Percentiles rank a stretch among this genome's conserved stretches.
Conservation (phyloP, 2,888 invertebrate genomes). For the Tolmerus cingulatus region DNA sequence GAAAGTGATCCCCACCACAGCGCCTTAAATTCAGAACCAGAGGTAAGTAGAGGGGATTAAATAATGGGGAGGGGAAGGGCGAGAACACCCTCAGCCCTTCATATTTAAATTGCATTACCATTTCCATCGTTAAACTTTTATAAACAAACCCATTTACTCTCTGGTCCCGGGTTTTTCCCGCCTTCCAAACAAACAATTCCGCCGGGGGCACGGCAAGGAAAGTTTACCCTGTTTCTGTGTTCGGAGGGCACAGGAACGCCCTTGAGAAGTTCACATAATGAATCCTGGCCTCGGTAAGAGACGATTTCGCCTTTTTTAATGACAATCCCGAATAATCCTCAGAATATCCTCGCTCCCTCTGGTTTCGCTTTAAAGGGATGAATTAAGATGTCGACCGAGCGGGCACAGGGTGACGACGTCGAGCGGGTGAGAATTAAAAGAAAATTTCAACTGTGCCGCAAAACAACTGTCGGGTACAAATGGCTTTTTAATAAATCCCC, state of each 20-base stretch:
- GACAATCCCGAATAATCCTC: constrained; percentile 37
- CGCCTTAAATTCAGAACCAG: constrained; percentile 77
- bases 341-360: neutral
- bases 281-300: constrained; percentile 13
- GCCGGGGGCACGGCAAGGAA: neutral
- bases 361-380: neutral
- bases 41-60: constrained; percentile 66
- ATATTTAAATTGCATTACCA: constrained; percentile 11
- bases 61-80: neutral
- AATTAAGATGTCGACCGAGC: neutral
- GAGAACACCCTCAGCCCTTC: neutral
- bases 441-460: constrained; percentile 2
- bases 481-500: constrained; percentile 39
- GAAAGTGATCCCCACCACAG: constrained; percentile 80
- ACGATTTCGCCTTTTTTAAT: constrained; percentile 29
- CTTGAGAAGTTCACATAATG: constrained; percentile 7
- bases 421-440: neutral
- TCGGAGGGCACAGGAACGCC: neutral
- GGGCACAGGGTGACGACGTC: neutral
- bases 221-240: neutral
- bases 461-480: constrained; percentile 23
- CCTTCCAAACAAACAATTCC: neutral
- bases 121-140: constrained; percentile 24
- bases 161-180: neutral
- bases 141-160: constrained; percentile 11